phyloP scores from a whole-genome alignment of 2,113 vertebrate genomes.

The Clupea harengus region DNA sequence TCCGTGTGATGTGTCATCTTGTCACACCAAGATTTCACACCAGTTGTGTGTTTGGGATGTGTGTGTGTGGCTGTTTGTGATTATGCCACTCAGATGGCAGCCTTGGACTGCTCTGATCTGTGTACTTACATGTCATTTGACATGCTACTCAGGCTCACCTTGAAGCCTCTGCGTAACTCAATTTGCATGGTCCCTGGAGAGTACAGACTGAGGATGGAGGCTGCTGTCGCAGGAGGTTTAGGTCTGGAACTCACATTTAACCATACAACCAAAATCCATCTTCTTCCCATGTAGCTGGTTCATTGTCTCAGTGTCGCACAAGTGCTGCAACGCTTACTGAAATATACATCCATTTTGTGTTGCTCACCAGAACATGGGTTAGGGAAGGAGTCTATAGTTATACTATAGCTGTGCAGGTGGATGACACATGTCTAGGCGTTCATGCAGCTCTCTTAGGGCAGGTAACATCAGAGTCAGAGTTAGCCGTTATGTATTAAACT shows the following conservation, averaged over 20 bases:
- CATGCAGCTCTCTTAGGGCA: background rate
- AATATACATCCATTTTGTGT: background rate
- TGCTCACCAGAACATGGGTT: background rate
- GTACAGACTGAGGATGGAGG: background rate
- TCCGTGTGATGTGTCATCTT: background rate
- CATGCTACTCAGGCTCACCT: background rate
- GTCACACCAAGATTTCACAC: background rate
- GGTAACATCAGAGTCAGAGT: background rate
- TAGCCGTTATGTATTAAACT: background rate
- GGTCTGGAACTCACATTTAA: background rate
- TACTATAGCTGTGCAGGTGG: too few relatives aligned
- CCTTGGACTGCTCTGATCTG: background rate
- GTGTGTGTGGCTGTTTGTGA: background rate
- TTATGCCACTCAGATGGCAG: background rate
- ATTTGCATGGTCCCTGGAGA: background rate
- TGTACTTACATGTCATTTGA: background rate
- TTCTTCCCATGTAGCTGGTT: background rate
- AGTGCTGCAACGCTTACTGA: background rate
- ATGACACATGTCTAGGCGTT: background rate
- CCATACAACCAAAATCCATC: background rate
- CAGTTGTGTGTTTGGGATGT: background rate
- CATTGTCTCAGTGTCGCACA: background rate
- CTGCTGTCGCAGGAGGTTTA: background rate
- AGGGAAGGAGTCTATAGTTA: too few relatives aligned
- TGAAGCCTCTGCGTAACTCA: background rate